These are phyloP conservation scores for Bradysia coprophila DNA, from an alignment of 1,140 invertebrate species.

Conservation along the genomic window DNA sequence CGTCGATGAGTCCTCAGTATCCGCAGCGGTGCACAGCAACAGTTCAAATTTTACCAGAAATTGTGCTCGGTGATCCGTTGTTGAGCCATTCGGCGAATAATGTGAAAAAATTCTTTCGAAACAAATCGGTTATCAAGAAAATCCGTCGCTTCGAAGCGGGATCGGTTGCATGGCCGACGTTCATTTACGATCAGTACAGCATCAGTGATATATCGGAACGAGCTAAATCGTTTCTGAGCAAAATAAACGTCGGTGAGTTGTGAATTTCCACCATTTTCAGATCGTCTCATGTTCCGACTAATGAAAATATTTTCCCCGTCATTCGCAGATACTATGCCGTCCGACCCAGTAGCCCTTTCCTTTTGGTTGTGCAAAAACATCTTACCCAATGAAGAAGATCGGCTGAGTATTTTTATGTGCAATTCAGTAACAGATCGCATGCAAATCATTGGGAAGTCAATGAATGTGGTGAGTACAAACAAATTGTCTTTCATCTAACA, in stretches of 20 bases:
- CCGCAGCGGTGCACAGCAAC: constrained; percentile 28
- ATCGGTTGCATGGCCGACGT: constrained; percentile 29
- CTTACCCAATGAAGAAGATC: constrained; percentile 32
- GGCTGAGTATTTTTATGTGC: constrained; percentile 32
- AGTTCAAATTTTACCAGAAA: constrained; percentile 47
- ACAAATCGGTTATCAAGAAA: constrained; percentile 13
- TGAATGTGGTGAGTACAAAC: constrained; percentile 36
- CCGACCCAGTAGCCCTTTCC: constrained; percentile 43
- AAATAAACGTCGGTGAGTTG: too few species aligned
- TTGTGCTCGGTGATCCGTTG: constrained; percentile 26
- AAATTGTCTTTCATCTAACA: too few species aligned
- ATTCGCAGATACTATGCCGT: constrained; percentile 30
- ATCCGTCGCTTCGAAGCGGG: constrained; percentile 23
- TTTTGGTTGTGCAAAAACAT: constrained; percentile 58
- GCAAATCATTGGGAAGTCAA: constrained; percentile 36
- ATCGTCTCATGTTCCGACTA: too few species aligned
- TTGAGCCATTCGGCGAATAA: constrained; percentile 26
- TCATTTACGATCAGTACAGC: constrained; percentile 47
- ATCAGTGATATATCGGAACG: constrained; percentile 28
- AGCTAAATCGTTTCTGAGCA: too few species aligned
- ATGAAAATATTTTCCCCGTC: too few species aligned
- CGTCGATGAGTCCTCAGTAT: too few species aligned
- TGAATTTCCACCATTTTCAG: too few species aligned
- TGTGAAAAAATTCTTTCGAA: constrained; percentile 25
- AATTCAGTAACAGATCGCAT: constrained; percentile 43